Percentiles rank a stretch among this genome's conserved stretches.
phyloP scores from a whole-genome alignment of 2,797 vertebrate species.

The Urocyon cinereoargenteus region DNA sequence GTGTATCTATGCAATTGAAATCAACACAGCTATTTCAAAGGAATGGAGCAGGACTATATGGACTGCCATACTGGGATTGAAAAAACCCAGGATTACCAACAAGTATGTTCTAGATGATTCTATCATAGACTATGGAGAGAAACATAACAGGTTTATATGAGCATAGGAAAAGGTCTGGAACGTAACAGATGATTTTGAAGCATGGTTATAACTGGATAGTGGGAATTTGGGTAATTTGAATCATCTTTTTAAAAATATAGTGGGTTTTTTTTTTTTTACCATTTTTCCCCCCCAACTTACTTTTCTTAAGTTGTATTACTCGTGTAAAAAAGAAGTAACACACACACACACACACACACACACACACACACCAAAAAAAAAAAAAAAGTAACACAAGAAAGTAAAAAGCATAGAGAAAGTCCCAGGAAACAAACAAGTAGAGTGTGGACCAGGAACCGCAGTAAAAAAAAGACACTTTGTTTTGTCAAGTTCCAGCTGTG shows the following conservation, averaged over 20 bases:
- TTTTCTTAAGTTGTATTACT: not conserved
- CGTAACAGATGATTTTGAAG: not conserved
- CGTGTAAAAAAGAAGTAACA: not conserved
- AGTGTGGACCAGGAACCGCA: not conserved
- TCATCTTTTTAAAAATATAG: not conserved
- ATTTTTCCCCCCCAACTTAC: not conserved
- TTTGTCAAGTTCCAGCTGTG: not conserved
- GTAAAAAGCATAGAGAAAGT: not conserved
- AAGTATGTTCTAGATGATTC: not conserved
- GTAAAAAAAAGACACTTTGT: not conserved
- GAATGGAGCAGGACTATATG: not conserved
- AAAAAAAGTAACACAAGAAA: not conserved
- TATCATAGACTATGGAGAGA: not conserved
- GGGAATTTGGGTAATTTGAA: not conserved
- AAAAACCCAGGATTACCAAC: not conserved
- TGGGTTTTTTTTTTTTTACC: not conserved
- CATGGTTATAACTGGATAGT: not conserved
- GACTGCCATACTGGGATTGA: not conserved
- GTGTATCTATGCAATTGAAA: not conserved
- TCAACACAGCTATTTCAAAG: conserved; percentile 20
- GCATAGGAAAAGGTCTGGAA: not conserved
- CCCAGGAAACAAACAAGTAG: not conserved
- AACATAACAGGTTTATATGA: not conserved
- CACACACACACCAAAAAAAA: not conserved
- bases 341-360: not conserved